phyloP scores from a whole-genome alignment of 2,888 invertebrate genomes.

The Nezara viridula region DNA sequence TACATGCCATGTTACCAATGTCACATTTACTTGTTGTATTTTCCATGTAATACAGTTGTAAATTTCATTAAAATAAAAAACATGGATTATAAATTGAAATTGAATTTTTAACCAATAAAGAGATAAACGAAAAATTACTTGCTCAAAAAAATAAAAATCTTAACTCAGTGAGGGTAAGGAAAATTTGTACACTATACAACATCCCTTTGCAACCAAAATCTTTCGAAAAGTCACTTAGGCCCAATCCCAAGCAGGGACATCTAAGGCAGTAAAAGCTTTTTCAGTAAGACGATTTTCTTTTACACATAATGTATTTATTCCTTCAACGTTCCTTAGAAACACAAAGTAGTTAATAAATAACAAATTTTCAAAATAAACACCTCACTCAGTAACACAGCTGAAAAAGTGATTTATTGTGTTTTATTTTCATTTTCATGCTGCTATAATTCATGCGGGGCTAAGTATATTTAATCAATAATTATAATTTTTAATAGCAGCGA shows the following conservation, averaged over 20 bases:
- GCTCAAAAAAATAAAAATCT: not conserved
- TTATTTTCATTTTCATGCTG: too few relatives aligned
- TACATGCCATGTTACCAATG: too few relatives aligned
- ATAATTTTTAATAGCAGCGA: too few relatives aligned
- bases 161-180: not conserved
- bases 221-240: not conserved
- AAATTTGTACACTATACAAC: not conserved
- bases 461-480: too few relatives aligned
- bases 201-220: not conserved
- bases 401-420: too few relatives aligned
- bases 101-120: too few relatives aligned
- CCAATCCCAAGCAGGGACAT: not conserved
- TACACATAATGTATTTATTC: not conserved
- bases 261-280: not conserved
- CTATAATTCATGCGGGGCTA: too few relatives aligned
- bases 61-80: too few relatives aligned
- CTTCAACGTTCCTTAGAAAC: not conserved
- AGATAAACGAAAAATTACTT: too few relatives aligned
- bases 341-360: not conserved
- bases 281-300: constrained; percentile 8
- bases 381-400: not conserved
- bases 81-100: too few relatives aligned
- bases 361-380: not conserved
- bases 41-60: too few relatives aligned
- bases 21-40: too few relatives aligned